Evolutionary conservation across 1,140 invertebrate species (phyloP).

Genomic region (Drosophila pallidifrons): DNA sequence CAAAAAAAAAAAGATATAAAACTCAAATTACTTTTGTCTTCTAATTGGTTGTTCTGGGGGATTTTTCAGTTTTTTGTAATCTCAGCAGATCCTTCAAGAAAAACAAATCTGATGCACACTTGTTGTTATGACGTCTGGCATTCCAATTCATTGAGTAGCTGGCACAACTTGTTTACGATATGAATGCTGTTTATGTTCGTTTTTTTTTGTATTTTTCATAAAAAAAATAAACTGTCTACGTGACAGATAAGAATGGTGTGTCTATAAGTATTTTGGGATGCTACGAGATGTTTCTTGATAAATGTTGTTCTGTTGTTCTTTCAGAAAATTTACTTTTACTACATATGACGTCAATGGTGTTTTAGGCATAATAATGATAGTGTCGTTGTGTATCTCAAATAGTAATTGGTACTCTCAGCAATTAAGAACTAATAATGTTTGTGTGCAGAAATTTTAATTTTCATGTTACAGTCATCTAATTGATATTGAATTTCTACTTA

Average conservation of each 20-base stretch:
- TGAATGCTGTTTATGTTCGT: slow-evolving; percentile 26
- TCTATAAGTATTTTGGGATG: slow-evolving; percentile 21
- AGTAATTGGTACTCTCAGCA: neutral
- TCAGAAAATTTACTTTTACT: neutral
- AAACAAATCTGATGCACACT: slow-evolving; percentile 1
- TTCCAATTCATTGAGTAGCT: slow-evolving; percentile 34
- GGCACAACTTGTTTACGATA: slow-evolving; percentile 41
- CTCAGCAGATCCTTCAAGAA: slow-evolving; percentile 8
- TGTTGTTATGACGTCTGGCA: slow-evolving; percentile 36
- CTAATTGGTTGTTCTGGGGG: slow-evolving; percentile 45
- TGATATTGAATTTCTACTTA: neutral
- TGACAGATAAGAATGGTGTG: slow-evolving; percentile 45
- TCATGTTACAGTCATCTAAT: neutral
- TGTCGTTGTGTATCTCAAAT: slow-evolving; percentile 2
- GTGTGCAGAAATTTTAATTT: slow-evolving; percentile 3
- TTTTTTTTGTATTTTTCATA: neutral
- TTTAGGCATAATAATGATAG: slow-evolving; percentile 7
- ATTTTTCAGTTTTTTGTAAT: slow-evolving; percentile 8
- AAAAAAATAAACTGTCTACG: slow-evolving; percentile 36
- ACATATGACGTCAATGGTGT: slow-evolving; percentile 30
- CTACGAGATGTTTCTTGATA: slow-evolving; percentile 28
- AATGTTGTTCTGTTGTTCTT: slow-evolving; percentile 15
- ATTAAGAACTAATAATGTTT: neutral
- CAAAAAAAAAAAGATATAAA: slow-evolving; percentile 54
- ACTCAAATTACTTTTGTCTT: slow-evolving; percentile 55